phyloP scores from a whole-genome alignment of 2,888 invertebrate species.

The Stenolophus ochropezus region DNA sequence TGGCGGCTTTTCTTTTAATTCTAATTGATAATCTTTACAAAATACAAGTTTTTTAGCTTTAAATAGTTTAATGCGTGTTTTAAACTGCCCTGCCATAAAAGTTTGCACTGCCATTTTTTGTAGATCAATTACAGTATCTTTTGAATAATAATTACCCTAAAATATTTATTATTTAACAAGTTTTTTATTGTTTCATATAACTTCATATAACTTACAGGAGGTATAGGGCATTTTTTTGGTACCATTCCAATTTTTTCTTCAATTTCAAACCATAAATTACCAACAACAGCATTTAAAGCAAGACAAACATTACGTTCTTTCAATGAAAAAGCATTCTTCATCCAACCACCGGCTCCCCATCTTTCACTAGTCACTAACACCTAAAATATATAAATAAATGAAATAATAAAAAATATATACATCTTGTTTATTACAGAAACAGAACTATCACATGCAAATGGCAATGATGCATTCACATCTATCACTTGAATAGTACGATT shows the following conservation, averaged over 20 bases:
- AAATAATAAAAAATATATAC: neutral
- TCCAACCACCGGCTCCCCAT: slow-evolving; percentile 42
- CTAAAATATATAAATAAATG: neutral
- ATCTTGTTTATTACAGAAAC: neutral
- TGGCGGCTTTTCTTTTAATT: slow-evolving; percentile 5
- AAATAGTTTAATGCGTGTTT: neutral
- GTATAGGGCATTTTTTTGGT: slow-evolving; percentile 11
- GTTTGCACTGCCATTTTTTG: slow-evolving; percentile 38
- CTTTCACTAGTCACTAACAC: neutral
- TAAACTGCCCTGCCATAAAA: slow-evolving; percentile 31
- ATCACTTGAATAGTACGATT: slow-evolving; percentile 20
- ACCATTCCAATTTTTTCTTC: neutral
- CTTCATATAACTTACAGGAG: neutral
- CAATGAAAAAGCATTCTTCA: slow-evolving; percentile 34
- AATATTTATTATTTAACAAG: neutral
- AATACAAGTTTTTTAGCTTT: neutral
- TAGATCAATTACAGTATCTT: slow-evolving; percentile 10
- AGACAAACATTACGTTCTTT: slow-evolving; percentile 1
- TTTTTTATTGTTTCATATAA: neutral
- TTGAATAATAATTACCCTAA: slow-evolving; percentile 12
- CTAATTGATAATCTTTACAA: slow-evolving; percentile 26
- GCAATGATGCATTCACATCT: slow-evolving; percentile 11
- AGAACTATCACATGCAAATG: slow-evolving; percentile 2
- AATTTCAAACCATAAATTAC: slow-evolving; percentile 33
- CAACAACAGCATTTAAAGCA: neutral